phyloP scores from a whole-genome alignment of 2,113 vertebrate species.

The Syrrhaptes paradoxus region DNA sequence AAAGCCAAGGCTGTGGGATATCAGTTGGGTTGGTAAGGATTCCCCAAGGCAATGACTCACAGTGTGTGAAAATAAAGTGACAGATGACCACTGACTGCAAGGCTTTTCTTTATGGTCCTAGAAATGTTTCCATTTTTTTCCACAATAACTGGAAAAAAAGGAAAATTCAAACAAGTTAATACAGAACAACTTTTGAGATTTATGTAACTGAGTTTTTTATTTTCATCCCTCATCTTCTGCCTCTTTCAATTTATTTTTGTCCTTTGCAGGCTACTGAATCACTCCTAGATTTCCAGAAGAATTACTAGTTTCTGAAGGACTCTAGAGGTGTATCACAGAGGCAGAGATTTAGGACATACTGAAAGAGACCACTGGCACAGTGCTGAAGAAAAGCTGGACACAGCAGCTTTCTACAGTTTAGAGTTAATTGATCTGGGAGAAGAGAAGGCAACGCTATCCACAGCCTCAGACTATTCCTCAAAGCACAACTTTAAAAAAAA shows the following conservation, averaged over 20 bases:
- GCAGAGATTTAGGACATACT: not conserved
- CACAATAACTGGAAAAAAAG: not conserved
- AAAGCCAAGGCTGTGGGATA: not conserved
- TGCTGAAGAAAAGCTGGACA: not conserved
- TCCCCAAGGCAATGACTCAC: not conserved
- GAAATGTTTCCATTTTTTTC: not conserved
- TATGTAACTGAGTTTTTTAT: not conserved
- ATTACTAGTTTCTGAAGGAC: not conserved
- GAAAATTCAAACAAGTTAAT: not conserved
- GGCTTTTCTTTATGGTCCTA: not conserved
- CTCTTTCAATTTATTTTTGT: not conserved
- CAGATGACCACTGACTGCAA: not conserved
- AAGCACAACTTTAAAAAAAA: not conserved
- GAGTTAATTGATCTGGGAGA: not conserved
- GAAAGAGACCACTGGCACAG: not conserved
- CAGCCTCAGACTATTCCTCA: not conserved
- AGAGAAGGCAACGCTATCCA: not conserved
- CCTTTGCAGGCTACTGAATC: not conserved
- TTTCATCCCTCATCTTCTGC: not conserved
- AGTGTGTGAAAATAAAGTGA: not conserved
- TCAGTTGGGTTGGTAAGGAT: not conserved
- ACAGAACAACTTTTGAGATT: not conserved
- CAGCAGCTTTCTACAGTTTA: not conserved
- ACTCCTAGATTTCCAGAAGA: not conserved
- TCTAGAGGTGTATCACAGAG: not conserved